A percentile compares a stretch with the other conserved stretches of the same genome.
These are phyloP conservation scores for Amphimallon solstitiale DNA, from an alignment of 2,888 invertebrate species.

Conservation along the genomic window DNA sequence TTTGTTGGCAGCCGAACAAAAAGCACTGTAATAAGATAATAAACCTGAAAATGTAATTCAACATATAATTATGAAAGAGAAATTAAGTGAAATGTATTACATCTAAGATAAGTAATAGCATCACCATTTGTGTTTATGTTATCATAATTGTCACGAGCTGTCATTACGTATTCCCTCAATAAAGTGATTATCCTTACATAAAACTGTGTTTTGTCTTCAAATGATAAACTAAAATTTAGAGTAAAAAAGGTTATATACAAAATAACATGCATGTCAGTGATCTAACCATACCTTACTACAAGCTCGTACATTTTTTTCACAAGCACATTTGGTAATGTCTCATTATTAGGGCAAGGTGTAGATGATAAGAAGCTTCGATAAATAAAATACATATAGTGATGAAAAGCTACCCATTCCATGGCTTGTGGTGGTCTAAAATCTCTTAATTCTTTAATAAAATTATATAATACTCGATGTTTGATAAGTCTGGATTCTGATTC, in stretches of 20 bases:
- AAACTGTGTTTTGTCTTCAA: slow-evolving; percentile 64
- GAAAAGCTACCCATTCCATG: slow-evolving; percentile 56
- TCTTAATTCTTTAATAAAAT: slow-evolving; percentile 46
- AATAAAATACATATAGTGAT: slow-evolving; percentile 58
- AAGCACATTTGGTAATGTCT: slow-evolving; percentile 54
- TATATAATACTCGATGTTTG: slow-evolving; percentile 41
- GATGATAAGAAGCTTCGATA: slow-evolving; percentile 57
- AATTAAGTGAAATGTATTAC: slow-evolving; percentile 43
- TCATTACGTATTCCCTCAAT: slow-evolving; percentile 72
- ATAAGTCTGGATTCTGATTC: slow-evolving; percentile 36
- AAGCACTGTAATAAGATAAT: slow-evolving; percentile 71
- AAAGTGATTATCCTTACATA: slow-evolving; percentile 72
- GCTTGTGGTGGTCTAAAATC: slow-evolving; percentile 45
- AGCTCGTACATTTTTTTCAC: slow-evolving; percentile 55
- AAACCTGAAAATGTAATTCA: slow-evolving; percentile 60
- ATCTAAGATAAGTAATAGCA: slow-evolving; percentile 46
- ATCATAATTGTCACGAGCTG: slow-evolving; percentile 66
- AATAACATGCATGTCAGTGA: not conserved
- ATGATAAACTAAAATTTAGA: slow-evolving; percentile 53
- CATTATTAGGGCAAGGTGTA: slow-evolving; percentile 53
- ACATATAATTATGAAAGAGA: not conserved
- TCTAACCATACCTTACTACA: slow-evolving; percentile 51
- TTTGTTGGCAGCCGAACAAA: slow-evolving; percentile 70
- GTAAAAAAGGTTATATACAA: not conserved
- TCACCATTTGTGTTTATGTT: slow-evolving; percentile 39